Conservation (phyloP, 2,113 vertebrate species). For the Ellobius talpinus region DNA sequence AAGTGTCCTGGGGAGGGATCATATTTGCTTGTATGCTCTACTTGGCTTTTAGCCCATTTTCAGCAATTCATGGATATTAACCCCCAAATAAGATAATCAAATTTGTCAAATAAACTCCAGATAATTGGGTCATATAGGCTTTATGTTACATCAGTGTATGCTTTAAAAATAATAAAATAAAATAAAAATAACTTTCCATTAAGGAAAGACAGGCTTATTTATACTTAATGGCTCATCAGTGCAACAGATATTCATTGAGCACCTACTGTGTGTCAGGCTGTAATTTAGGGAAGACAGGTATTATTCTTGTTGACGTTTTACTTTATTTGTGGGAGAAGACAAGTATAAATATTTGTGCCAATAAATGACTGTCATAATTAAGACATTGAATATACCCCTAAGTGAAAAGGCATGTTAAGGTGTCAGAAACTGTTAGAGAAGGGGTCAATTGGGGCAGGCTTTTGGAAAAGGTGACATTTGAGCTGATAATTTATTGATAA, state of each 20-base stretch:
- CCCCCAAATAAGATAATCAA: slow-evolving; percentile 64
- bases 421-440: background rate
- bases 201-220: slow-evolving; percentile 27
- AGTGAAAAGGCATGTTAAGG: background rate
- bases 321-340: background rate
- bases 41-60: slow-evolving; percentile 62
- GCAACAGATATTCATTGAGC: slow-evolving; percentile 42
- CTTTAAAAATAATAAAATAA: slow-evolving; percentile 21
- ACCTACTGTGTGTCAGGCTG: background rate
- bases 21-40: slow-evolving; percentile 63
- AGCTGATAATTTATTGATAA: slow-evolving; percentile 26
- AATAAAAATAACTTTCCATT: slow-evolving; percentile 17
- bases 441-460: background rate
- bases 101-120: slow-evolving; percentile 69
- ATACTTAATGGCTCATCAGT: slow-evolving; percentile 37
- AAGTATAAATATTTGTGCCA: slow-evolving; percentile 3
- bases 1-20: slow-evolving; percentile 70
- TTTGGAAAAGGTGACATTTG: slow-evolving; percentile 18
- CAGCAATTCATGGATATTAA: slow-evolving; percentile 67
- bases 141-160: background rate
- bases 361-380: slow-evolving; percentile 13
- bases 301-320: slow-evolving; percentile 24
- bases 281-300: slow-evolving; percentile 32
- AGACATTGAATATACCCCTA: background rate
- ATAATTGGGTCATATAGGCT: slow-evolving; percentile 45